These are phyloP conservation scores for Pedicia rivosa DNA, from an alignment of 2,888 invertebrate genomes.

Conservation along the genomic window DNA sequence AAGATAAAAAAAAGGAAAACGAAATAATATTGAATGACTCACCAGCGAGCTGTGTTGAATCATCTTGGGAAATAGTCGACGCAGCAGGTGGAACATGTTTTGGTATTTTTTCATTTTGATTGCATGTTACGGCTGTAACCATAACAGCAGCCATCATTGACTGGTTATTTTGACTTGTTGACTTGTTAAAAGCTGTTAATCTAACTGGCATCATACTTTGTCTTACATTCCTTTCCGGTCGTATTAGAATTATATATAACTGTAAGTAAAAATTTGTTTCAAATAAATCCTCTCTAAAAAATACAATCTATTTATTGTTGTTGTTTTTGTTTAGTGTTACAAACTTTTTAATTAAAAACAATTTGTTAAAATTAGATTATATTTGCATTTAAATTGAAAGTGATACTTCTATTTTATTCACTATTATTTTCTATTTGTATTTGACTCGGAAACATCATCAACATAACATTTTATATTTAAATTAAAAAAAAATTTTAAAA, in stretches of 20 bases:
- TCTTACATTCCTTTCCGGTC: conserved; percentile 78
- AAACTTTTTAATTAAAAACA: conserved; percentile 2
- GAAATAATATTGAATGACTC: background rate
- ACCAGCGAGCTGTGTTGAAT: conserved; percentile 3
- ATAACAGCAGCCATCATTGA: conserved; percentile 54
- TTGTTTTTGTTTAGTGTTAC: no score
- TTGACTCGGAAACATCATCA: no score
- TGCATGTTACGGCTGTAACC: conserved; percentile 48
- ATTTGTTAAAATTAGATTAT: no score
- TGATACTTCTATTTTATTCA: no score
- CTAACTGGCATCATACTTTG: conserved; percentile 71
- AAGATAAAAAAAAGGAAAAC: background rate
- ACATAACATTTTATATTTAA: no score
- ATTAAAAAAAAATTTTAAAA: no score
- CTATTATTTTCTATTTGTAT: no score
- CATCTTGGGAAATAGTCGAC: conserved; percentile 5
- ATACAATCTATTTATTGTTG: no score
- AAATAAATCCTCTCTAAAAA: no score
- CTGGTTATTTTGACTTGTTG: conserved; percentile 41
- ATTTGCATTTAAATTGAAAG: no score
- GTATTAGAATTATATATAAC: conserved; percentile 77
- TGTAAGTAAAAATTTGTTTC: conserved; percentile 26
- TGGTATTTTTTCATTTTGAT: conserved; percentile 47
- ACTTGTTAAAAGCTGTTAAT: conserved; percentile 44
- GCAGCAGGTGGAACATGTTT: conserved; percentile 35